Percentiles rank a stretch among this genome's conserved stretches.
phyloP scores from a whole-genome alignment of 2,888 invertebrate genomes.

The Ethmia dodecea region DNA sequence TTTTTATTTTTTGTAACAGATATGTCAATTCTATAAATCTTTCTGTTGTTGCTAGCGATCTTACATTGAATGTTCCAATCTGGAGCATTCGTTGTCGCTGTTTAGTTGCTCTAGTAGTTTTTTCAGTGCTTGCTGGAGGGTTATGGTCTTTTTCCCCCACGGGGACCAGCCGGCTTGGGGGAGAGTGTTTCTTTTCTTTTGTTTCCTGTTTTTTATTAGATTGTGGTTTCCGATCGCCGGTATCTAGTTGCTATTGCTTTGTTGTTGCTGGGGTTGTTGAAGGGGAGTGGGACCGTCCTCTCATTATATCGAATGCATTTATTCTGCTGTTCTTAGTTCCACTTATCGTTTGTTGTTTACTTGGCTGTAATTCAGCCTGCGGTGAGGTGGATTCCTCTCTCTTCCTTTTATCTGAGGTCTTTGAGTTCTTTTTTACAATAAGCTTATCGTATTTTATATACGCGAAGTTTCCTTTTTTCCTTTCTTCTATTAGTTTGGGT shows the following conservation, averaged over 20 bases:
- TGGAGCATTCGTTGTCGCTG: too few relatives aligned
- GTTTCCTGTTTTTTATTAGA: slow-evolving; percentile 13
- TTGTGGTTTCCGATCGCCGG: slow-evolving; percentile 19
- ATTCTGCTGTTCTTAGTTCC: too few relatives aligned
- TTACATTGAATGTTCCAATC: not conserved
- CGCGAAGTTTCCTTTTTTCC: slow-evolving; percentile 19
- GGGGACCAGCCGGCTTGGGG: slow-evolving; percentile 24
- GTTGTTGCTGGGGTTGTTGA: too few relatives aligned
- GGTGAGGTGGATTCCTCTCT: slow-evolving; percentile 17
- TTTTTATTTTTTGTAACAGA: not conserved
- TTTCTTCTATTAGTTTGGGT: slow-evolving; percentile 18
- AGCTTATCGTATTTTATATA: slow-evolving; percentile 24
- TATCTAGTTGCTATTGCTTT: slow-evolving; percentile 6
- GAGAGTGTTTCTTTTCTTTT: slow-evolving; percentile 14
- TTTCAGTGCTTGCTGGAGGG: slow-evolving; percentile 21
- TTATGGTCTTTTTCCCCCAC: slow-evolving; percentile 21
- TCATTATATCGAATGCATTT: slow-evolving; percentile 23
- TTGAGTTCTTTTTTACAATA: slow-evolving; percentile 18
- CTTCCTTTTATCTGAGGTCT: slow-evolving; percentile 17
- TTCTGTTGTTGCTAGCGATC: not conserved
- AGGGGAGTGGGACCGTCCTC: slow-evolving; percentile 21
- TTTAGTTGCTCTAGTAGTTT: too few relatives aligned
- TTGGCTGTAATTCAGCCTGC: slow-evolving; percentile 10
- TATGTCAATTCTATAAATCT: not conserved
- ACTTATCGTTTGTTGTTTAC: slow-evolving; percentile 22